Base-by-base conservation (phyloP, 1,140 invertebrate species). In the Onthophagus taurus region DNA sequence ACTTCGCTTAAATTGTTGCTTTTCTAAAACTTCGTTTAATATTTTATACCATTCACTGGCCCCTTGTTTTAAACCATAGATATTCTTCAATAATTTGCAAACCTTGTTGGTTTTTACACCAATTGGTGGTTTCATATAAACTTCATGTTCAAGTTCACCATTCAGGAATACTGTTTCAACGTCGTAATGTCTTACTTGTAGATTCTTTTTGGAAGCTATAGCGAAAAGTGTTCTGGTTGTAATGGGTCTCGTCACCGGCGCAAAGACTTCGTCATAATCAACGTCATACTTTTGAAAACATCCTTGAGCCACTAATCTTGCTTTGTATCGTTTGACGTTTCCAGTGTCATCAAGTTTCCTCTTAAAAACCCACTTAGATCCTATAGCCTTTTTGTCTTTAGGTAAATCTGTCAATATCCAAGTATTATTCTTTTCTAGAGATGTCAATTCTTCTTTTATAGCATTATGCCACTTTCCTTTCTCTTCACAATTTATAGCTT, bases 281-380 rank as follows among this genome's bases (percentile, higher is more conserved):
- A 19, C 18, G 4, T n/a, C 34, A 4, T 36, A 11, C 18, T 16
- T 36, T 31, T 36, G 34, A 36, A 17, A 13, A 16, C n/a, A 36
- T 11, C 34, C 34, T 7, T n/a, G 24, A 6, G 24, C 24, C 6
- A 26, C 24, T n/a, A n/a, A n/a, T 14, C 16, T 31, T 17, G 56
- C 51, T 49, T 59, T 61, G 18, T 49, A 52, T 17, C 42, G 16
- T 12, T 26, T 35, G 12, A 54, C 36, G 9, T 30, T 38, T 3
- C 52, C 42, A 17, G 54, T 45, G 14, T 49, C 31, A 14, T 53
- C 46, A 48, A 36, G 36, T 50, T 52, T 37, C 44, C 47, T 46
- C 34, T 47, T 58, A 36, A 45, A 65, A 19, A 66, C 54, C 64
- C 59, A 65, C 31, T 51, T 50, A 39, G 38, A 53, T 36, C 54